Base-by-base conservation (phyloP, 2,113 vertebrate species). In the Nesoenas mayeri region DNA sequence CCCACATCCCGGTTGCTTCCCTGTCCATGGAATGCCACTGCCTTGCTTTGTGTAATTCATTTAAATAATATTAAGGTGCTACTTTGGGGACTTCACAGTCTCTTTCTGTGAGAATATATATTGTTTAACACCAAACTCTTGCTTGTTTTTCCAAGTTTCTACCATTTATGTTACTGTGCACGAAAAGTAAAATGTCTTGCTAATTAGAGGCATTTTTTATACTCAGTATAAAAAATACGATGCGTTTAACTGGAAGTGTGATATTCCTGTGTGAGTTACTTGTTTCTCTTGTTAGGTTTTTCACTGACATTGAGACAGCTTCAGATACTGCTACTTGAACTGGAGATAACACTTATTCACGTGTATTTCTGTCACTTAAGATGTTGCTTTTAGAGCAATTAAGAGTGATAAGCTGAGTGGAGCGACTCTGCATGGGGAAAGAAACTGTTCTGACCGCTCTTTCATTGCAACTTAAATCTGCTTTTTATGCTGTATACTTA, bases 401-500 rank as follows among this genome's bases (percentile, higher is more conserved):
- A 21, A 38, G 85, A 62, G 6, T 11, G 61, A 62, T 78, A 26
- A 77, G 87, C 93, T 5, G 58, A 12, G 44, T 13, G 42, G 20
- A 53, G 47, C 25, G 67, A 18, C 60, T 65, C 38, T 67, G 71
- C 38, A 25, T 12, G 54, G 57, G 74, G 81, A 91, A 79, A 71
- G 80, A 29, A 85, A 28, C 75, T 69, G 5, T 28, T 64, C n/a
- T 36, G 16, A 5, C 28, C 10, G 9, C 25, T 47, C 10, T 36
- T 36, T 24, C 17, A 28, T n/a, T 44, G 17, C 21, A 19, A 9
- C 32, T 36, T 44, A 44, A 44, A 44, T 44, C 16, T 78, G 25
- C 16, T 51, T 58, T 57, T 57, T 4, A 0, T 3, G 31, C 47
- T 17, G 1, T 10, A 1, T 11, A 3, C 38, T 31, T n/a, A 15